A percentile compares a stretch with the other conserved stretches of the same genome.
Conservation (phyloP, 2,797 vertebrate species). For the Sebastes itinus region DNA sequence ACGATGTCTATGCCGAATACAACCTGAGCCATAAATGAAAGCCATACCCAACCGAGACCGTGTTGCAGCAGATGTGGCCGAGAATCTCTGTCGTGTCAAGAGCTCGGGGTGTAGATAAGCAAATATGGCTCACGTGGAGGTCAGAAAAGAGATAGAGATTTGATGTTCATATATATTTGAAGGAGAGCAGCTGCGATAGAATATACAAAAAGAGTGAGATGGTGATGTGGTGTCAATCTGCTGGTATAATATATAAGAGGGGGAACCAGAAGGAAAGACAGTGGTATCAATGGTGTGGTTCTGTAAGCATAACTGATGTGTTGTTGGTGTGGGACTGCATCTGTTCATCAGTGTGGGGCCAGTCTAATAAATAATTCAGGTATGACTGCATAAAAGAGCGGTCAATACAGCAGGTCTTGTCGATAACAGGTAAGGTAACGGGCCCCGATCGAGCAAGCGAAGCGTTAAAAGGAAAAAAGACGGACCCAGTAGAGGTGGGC, state of each 20-base stretch:
- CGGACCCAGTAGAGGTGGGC: neutral
- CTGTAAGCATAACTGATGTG: constrained; percentile 42
- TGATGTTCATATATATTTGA: constrained; percentile 31
- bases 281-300: constrained; percentile 13
- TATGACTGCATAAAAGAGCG: constrained; percentile 57
- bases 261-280: constrained; percentile 11
- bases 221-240: constrained; percentile 33
- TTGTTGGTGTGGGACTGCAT: constrained; percentile 41
- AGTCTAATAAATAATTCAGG: constrained; percentile 70
- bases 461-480: constrained; percentile 23
- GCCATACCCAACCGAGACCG: constrained; percentile 8
- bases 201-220: constrained; percentile 13
- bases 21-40: constrained; percentile 37
- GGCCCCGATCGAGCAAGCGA: constrained; percentile 3
- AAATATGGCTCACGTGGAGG: constrained; percentile 35
- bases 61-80: constrained; percentile 16
- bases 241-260: constrained; percentile 16
- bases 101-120: constrained; percentile 37
- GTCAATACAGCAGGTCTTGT: constrained; percentile 53
- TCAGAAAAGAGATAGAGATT: constrained; percentile 14
- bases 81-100: constrained; percentile 37
- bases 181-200: constrained; percentile 5
- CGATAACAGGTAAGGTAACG: constrained; percentile 38
- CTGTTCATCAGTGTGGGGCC: constrained; percentile 48
- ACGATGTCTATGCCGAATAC: constrained; percentile 25